Evolutionary conservation across 2,888 invertebrate genomes (phyloP).

Genomic region (Cancer borealis): DNA sequence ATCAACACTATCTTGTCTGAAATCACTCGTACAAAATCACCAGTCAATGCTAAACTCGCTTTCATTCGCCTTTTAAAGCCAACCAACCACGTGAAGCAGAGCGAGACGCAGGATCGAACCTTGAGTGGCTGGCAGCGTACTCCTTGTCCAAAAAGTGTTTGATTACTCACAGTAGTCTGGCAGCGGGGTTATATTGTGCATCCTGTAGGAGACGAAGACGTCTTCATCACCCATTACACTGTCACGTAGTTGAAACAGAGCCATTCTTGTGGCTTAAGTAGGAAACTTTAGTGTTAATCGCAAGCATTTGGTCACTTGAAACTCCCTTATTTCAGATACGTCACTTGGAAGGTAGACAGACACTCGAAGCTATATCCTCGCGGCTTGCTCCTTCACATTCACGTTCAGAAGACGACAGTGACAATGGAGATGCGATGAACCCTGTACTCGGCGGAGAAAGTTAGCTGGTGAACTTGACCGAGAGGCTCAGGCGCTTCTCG

Average conservation of each 20-base stretch:
- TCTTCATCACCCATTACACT: background rate
- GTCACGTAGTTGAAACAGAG: background rate
- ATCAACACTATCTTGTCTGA: background rate
- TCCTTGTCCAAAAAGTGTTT: background rate
- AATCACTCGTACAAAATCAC: background rate
- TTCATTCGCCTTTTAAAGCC: background rate
- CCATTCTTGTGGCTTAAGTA: background rate
- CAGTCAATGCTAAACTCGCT: background rate
- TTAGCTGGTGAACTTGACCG: slow-evolving; percentile 20
- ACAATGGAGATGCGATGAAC: slow-evolving; percentile 7
- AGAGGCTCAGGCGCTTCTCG: background rate
- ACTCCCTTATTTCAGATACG: background rate
- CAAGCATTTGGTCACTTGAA: background rate
- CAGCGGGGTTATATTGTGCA: background rate
- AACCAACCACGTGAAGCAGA: background rate
- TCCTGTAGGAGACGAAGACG: background rate
- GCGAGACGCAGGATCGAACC: background rate
- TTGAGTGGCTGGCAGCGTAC: background rate
- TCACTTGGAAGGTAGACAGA: background rate
- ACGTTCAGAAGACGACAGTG: slow-evolving; percentile 20
- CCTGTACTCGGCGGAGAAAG: slow-evolving; percentile 1
- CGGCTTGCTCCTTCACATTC: slow-evolving; percentile 7
- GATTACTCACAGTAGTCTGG: background rate
- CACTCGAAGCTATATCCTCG: background rate
- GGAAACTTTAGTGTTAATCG: background rate